These are phyloP conservation scores for Gerris lacustris DNA, from an alignment of 2,888 invertebrate genomes.

Conservation along the genomic window DNA sequence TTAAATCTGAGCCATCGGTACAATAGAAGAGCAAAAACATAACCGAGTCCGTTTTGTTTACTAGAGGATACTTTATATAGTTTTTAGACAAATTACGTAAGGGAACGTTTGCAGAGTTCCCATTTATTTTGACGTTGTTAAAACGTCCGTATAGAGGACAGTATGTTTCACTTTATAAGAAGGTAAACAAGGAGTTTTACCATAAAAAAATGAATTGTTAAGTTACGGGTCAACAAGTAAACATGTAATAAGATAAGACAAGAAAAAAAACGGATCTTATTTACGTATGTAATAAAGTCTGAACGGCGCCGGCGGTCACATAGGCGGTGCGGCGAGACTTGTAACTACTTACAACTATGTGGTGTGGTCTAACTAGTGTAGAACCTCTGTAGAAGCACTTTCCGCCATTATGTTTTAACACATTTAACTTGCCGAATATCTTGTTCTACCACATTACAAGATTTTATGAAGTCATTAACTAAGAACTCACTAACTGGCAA, in stretches of 20 bases:
- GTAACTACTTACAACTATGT: too few species aligned
- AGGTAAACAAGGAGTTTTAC: not conserved
- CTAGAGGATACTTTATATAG: not conserved
- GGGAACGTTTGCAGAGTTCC: not conserved
- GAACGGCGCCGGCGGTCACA: not conserved
- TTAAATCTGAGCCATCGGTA: not conserved
- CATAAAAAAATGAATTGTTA: not conserved
- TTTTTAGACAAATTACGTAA: too few species aligned
- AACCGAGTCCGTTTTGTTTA: conserved; percentile 1
- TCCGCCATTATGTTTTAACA: too few species aligned
- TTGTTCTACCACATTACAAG: not conserved
- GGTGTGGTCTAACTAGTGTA: too few species aligned
- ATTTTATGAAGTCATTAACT: not conserved
- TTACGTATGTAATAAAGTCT: not conserved
- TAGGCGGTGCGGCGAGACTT: too few species aligned
- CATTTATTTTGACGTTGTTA: not conserved
- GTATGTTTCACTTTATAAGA: not conserved
- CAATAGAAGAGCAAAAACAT: not conserved
- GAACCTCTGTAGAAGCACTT: too few species aligned
- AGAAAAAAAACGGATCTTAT: not conserved
- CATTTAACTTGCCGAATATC: too few species aligned
- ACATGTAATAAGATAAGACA: conserved; percentile 1
- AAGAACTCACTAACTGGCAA: not conserved
- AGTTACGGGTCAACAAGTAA: not conserved
- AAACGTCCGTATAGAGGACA: not conserved